Base-by-base conservation (phyloP, 2,888 invertebrate species). In the Ceraclea dissimilis region DNA sequence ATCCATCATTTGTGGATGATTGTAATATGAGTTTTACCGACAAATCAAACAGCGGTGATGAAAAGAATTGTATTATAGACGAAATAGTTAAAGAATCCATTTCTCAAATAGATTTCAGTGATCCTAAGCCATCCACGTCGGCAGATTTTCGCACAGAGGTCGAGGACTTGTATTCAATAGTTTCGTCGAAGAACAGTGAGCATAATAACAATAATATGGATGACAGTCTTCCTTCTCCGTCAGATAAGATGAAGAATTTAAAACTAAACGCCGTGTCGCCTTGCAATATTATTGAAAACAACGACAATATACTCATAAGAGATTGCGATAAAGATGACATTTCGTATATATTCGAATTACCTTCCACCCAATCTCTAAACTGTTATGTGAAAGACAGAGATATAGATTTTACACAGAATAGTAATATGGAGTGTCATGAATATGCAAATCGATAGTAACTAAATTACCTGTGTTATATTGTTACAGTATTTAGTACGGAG, bases 161-260 rank as follows among this genome's bases (percentile, higher is more conserved):
- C 6, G 22, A 39, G n/a, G 56, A 62, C 34, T 43, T 57, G n/a
- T 60, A 60, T 54, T 52, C 57, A 5, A 58, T 62, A 59, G 58
- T 62, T 22, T 62, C 63, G 13, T 50, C 56, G 1, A 52, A 58
- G 18, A 52, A 49, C 31, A 50, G 53, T 13, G 4, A 39, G 5
- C 4, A 4, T 39, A 39, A 39, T 39, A 16, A 39, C 5, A 39
- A n/a, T 16, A 39, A 39, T 52, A 43, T 47, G 47, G 67, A 74
- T 54, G 79, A 79, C 61, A 80, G 76, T 67, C 68, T 80, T 16
- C 81, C 82, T 56, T 85, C 86, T 2, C 83, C 88, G 10, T 82
- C 84, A 26, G 78, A 81, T 64, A 81, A 83, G 63, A 73, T 86
- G 60, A 80, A 82, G 69, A 83, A 84, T 62, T 72, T 85, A 62